Percentiles rank a stretch among this genome's conserved stretches.
phyloP scores from a whole-genome alignment of 2,797 vertebrate genomes.

The Eutrigla gurnardus region DNA sequence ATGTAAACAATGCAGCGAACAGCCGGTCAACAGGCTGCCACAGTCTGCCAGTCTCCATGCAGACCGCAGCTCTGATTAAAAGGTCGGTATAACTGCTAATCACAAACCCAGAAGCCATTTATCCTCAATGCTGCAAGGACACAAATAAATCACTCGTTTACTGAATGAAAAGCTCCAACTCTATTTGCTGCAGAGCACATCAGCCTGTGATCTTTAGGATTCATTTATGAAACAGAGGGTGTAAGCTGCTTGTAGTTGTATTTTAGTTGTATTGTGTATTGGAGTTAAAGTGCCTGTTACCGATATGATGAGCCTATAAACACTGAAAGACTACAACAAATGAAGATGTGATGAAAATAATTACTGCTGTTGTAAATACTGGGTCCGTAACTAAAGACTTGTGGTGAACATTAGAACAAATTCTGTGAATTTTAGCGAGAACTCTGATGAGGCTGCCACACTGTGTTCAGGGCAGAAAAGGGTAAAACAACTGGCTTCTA shows the following conservation, averaged over 20 bases:
- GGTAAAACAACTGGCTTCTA: constrained; percentile 51
- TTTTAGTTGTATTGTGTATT: no score
- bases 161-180: constrained; percentile 35
- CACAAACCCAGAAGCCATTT: constrained; percentile 49
- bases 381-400: neutral
- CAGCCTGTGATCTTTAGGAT: neutral
- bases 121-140: constrained; percentile 45
- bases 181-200: constrained; percentile 25
- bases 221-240: neutral
- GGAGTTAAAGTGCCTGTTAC: neutral
- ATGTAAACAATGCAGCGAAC: constrained; percentile 60
- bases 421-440: constrained; percentile 23
- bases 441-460: constrained; percentile 42
- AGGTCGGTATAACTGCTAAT: constrained; percentile 54
- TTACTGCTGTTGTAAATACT: neutral
- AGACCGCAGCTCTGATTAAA: constrained; percentile 70
- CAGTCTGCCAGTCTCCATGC: constrained; percentile 63
- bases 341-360: neutral
- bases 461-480: constrained; percentile 38
- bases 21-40: constrained; percentile 44
- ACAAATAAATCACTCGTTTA: constrained; percentile 55
- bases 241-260: neutral
- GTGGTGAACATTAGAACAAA: neutral
- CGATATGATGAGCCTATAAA: neutral
- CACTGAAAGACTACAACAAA: neutral